A percentile compares a stretch with the other conserved stretches of the same genome.
Evolutionary conservation across 1,140 invertebrate species (phyloP).

Genomic region (Trissolcus basalis): DNA sequence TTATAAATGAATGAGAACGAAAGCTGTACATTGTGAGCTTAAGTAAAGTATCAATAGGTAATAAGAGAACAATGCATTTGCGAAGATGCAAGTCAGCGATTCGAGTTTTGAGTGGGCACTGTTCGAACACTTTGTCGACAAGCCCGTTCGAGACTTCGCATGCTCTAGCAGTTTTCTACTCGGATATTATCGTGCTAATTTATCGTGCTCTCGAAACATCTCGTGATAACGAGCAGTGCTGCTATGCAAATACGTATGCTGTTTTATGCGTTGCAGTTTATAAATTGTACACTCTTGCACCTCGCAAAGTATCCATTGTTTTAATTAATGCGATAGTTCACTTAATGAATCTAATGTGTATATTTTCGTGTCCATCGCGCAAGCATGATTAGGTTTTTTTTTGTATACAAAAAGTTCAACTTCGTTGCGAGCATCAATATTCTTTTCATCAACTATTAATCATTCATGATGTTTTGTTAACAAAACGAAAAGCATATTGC

Average conservation of each 20-base stretch:
- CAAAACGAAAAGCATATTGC: too few relatives aligned
- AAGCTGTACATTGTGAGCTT: too few relatives aligned
- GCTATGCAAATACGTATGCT: conserved; percentile 50
- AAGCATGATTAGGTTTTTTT: too few relatives aligned
- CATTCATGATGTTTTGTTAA: too few relatives aligned
- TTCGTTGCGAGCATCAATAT: too few relatives aligned
- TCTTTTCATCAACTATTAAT: too few relatives aligned
- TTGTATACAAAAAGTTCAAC: too few relatives aligned
- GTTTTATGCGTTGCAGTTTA: conserved; percentile 33
- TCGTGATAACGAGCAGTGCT: conserved; percentile 50
- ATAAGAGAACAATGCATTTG: conserved; percentile 37
- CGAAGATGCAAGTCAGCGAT: conserved; percentile 39
- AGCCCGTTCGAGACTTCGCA: conserved; percentile 41
- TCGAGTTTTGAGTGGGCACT: conserved; percentile 38
- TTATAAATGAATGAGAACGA: neutral
- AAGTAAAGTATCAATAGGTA: conserved; percentile 6
- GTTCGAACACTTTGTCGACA: conserved; percentile 49
- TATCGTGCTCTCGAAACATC: conserved; percentile 59
- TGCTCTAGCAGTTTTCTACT: conserved; percentile 59
- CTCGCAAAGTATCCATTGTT: conserved; percentile 24
- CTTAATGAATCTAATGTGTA: too few relatives aligned
- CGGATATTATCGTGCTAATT: conserved; percentile 57
- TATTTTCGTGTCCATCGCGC: too few relatives aligned
- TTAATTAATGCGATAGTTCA: conserved; percentile 18
- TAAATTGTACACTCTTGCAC: conserved; percentile 42